Evolutionary conservation across 2,113 vertebrate species (phyloP), one percentile per base, ranked within the genome.

Genomic region (Phodopus roborovskii): DNA sequence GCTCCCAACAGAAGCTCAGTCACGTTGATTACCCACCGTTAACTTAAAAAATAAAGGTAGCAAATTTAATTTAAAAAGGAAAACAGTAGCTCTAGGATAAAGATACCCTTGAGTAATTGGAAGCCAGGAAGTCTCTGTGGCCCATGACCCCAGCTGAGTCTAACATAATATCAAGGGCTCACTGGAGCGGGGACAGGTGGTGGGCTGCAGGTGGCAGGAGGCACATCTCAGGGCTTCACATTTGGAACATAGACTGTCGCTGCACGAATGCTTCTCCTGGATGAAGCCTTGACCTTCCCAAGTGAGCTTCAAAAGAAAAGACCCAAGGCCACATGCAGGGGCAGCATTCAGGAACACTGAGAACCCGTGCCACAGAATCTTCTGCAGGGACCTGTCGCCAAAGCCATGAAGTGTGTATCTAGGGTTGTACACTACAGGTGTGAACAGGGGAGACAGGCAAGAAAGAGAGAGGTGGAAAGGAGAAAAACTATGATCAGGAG

Each of bases 101-200:
- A 95, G 97, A 97, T 95, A 96, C 89, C 70, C 88, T 96, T 97
- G 97, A 97, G 97, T 98, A 97, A 98, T 75, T 91, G 78, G 92
- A 94, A 96, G 95, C 84, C 94, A 97, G 96, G 95, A 98, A 97
- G 95, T 95, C 74, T 36, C 62, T 70, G 56, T 96, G 95, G 90
- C 94, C 97, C 78, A 53, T 97, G 97, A 98, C 95, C 97, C 81
- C 68, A 39, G 50, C 84, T 45, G 84, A 66, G 73, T 89, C 68
- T 36, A 8, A 85, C 66, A 79, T 3, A 75, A 90, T 26, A 48
- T 84, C 45, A 45, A 16, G 62, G 53, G 83, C 82, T 94, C 58
- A 66, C 33, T 0, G 3, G 94, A 96, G 78, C 39, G 9, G 92
- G 95, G 92, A 77, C 93, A 97, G 95, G 95, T 97, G 96, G 92